These are phyloP conservation scores for Echinops telfairi DNA, from an alignment of 2,113 vertebrate genomes.

Conservation along the genomic window DNA sequence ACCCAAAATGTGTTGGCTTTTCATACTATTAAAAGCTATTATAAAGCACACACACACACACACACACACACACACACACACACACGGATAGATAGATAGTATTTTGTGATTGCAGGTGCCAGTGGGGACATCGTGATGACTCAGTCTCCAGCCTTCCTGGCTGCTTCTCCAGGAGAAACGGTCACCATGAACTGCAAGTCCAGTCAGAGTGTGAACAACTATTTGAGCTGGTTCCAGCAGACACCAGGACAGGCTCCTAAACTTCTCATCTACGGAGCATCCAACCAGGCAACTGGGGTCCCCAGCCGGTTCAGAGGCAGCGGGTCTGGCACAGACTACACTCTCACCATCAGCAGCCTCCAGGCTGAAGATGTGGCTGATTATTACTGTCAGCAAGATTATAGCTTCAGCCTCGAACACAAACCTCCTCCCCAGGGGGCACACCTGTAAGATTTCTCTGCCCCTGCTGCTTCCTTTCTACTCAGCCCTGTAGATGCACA, in stretches of 20 bases:
- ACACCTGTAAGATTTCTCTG: background rate
- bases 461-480: background rate
- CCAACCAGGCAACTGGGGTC: background rate
- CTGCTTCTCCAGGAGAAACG: too few relatives aligned
- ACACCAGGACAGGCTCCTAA: conserved; percentile 77
- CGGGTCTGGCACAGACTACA: background rate
- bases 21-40: background rate
- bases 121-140: too few relatives aligned
- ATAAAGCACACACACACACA: too few relatives aligned
- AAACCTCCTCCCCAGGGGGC: background rate
- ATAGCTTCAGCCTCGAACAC: background rate
- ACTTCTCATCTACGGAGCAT: background rate
- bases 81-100: too few relatives aligned
- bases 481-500: background rate
- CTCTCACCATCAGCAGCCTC: background rate
- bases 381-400: background rate
- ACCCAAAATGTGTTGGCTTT: too few relatives aligned
- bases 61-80: too few relatives aligned
- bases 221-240: conserved; percentile 77
- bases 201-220: background rate
- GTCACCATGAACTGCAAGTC: conserved; percentile 47
- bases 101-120: background rate
- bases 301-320: conserved; percentile 27
- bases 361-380: background rate
- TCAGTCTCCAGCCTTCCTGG: too few relatives aligned